These are phyloP conservation scores for Neodiprion lecontei DNA, from an alignment of 1,140 invertebrate genomes.

Conservation along the genomic window DNA sequence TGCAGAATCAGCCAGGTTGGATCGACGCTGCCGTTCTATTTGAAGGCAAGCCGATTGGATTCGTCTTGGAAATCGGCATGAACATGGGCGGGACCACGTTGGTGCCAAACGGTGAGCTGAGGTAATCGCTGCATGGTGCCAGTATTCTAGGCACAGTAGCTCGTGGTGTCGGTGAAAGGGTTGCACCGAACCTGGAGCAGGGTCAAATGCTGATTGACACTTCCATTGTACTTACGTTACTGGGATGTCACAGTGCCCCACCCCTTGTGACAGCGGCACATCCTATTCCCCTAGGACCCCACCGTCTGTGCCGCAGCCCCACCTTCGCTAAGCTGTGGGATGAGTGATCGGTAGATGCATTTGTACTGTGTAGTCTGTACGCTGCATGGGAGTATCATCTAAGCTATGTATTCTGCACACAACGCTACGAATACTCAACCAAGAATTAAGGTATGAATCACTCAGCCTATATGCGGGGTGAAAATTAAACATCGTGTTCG, in stretches of 20 bases:
- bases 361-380: too few species aligned
- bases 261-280: background rate
- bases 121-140: background rate
- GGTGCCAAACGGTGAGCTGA: background rate
- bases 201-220: conserved; percentile 16
- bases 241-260: conserved; percentile 3
- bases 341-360: background rate
- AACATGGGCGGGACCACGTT: background rate
- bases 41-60: background rate
- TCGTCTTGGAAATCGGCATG: background rate
- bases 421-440: too few species aligned
- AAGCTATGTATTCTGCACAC: too few species aligned
- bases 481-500: too few species aligned
- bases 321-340: background rate
- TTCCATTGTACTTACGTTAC: background rate
- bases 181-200: background rate
- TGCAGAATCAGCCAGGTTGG: background rate
- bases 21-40: background rate
- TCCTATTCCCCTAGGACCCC: background rate
- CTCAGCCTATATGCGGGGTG: too few species aligned
- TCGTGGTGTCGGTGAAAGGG: background rate
- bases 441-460: too few species aligned
- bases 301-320: background rate
- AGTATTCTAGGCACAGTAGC: background rate
- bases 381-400: too few species aligned